Percentiles rank a stretch among this genome's conserved stretches.
Evolutionary conservation across 2,888 invertebrate genomes (phyloP).

Genomic region (Chironomus tentans): DNA sequence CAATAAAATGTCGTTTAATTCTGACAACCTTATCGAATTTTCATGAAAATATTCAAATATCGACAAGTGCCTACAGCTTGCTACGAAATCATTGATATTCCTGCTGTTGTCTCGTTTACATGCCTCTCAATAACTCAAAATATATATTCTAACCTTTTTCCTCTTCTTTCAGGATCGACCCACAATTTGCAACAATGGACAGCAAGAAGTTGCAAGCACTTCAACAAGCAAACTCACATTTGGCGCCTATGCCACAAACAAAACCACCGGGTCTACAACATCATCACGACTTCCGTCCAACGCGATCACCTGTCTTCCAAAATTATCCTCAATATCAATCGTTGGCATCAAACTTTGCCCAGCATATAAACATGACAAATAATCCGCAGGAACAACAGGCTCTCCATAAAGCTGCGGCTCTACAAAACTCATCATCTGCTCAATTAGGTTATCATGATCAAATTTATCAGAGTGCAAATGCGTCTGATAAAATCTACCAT

Average conservation of each 20-base stretch:
- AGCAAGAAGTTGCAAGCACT: slow-evolving; percentile 50
- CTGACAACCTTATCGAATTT: no score
- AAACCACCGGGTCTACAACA: slow-evolving; percentile 42
- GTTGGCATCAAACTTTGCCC: slow-evolving; percentile 31
- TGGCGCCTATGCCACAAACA: slow-evolving; percentile 43
- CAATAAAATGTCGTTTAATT: no score
- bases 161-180: slow-evolving; percentile 54
- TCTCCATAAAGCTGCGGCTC: slow-evolving; percentile 34
- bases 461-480: slow-evolving; percentile 40
- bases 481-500: slow-evolving; percentile 43
- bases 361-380: slow-evolving; percentile 28
- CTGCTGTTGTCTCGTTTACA: slow-evolving; percentile 21
- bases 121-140: not conserved
- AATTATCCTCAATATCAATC: slow-evolving; percentile 33
- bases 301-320: slow-evolving; percentile 44
- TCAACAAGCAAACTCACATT: slow-evolving; percentile 38
- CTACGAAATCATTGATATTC: not conserved
- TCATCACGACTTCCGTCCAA: slow-evolving; percentile 47
- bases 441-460: slow-evolving; percentile 35
- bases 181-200: slow-evolving; percentile 59
- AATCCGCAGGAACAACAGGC: slow-evolving; percentile 40
- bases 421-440: slow-evolving; percentile 29
- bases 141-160: slow-evolving; percentile 25
- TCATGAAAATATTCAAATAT: no score
- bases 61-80: not conserved